Evolutionary conservation across 2,888 invertebrate species (phyloP).

Genomic region (Drosophila macrospina): DNA sequence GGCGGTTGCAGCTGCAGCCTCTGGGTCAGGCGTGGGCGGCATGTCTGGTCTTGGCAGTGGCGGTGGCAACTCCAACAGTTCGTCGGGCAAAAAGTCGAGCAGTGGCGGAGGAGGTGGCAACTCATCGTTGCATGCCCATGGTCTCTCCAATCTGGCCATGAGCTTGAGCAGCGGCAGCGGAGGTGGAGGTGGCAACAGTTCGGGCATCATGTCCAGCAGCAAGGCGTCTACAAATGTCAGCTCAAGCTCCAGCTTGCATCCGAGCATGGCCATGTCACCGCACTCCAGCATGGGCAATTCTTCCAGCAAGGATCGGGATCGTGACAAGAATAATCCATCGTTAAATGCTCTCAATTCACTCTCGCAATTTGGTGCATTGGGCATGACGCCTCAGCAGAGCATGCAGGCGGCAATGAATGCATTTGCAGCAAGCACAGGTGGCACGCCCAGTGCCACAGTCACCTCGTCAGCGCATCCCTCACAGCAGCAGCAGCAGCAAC

Average conservation of each 20-base stretch:
- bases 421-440: conserved; percentile 84
- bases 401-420: conserved; percentile 86
- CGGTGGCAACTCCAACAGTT: conserved; percentile 54
- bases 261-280: conserved; percentile 77
- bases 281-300: conserved; percentile 49
- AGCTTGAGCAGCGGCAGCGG: conserved; percentile 43
- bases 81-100: conserved; percentile 66
- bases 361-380: conserved; percentile 84
- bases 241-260: conserved; percentile 65
- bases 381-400: conserved; percentile 85
- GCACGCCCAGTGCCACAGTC: conserved; percentile 62
- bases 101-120: conserved; percentile 27
- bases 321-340: conserved; percentile 84
- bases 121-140: conserved; percentile 63
- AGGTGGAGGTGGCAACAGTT: conserved; percentile 24
- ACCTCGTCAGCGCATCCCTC: conserved; percentile 62
- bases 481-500: conserved; percentile 61
- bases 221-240: conserved; percentile 64
- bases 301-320: conserved; percentile 44
- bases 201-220: conserved; percentile 62
- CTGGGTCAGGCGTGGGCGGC: conserved; percentile 64
- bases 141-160: conserved; percentile 60
- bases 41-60: conserved; percentile 29
- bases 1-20: conserved; percentile 84
- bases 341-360: conserved; percentile 85